Evolutionary conservation across 2,113 vertebrate species (phyloP).

Genomic region (Poicephalus gulielmi): DNA sequence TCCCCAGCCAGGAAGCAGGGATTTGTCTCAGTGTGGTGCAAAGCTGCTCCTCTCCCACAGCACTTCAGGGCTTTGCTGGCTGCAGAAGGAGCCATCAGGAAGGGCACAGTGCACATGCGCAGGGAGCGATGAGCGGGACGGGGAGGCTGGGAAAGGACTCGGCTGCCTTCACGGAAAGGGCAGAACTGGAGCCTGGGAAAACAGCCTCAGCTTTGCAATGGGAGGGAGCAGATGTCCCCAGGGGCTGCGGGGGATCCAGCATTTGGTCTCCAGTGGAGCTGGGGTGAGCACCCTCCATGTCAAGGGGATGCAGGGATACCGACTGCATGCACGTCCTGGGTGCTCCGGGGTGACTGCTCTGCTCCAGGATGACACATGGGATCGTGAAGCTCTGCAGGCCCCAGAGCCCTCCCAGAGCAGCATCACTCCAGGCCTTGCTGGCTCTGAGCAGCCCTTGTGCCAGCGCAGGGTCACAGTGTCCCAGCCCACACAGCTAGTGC

Average conservation of each 20-base stretch:
- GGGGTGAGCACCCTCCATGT: rapidly evolving
- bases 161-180: background rate
- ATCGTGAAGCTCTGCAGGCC: background rate
- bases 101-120: rapidly evolving
- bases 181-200: slow-evolving; percentile 38
- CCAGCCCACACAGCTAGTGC: background rate
- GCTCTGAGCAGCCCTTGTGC: background rate
- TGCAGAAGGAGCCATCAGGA: background rate
- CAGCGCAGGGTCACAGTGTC: background rate
- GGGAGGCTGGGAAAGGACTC: background rate
- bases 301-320: rapidly evolving
- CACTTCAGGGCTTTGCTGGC: background rate
- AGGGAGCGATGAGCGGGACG: background rate
- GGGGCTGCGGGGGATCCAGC: background rate
- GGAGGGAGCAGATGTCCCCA: background rate
- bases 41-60: background rate
- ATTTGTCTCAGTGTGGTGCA: too few relatives aligned
- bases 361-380: rapidly evolving
- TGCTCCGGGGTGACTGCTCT: rapidly evolving
- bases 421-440: rapidly evolving
- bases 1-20: background rate
- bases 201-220: background rate
- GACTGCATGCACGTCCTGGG: rapidly evolving
- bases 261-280: background rate
- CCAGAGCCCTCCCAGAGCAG: background rate